Conservation (phyloP, 2,888 invertebrate genomes). For the Pogonocherus hispidulus region DNA sequence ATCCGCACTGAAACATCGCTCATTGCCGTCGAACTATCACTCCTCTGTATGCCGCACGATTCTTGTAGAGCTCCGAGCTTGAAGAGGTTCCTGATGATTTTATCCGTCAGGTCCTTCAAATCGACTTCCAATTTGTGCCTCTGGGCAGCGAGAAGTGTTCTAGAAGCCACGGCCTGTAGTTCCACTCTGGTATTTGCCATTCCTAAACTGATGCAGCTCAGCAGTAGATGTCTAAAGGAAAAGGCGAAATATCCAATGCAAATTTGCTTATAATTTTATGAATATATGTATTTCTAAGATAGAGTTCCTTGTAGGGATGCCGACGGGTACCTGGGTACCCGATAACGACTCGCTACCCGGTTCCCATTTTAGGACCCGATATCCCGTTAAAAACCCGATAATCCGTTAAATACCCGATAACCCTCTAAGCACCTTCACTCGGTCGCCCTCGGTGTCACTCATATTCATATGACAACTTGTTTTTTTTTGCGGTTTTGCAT, state of each 20-base stretch:
- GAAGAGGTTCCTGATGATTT: constrained; percentile 68
- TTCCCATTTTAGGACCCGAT: too few relatives aligned
- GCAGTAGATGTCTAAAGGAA: constrained; percentile 71
- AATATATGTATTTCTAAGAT: too few relatives aligned
- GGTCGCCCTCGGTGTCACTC: too few relatives aligned
- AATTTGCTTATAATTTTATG: too few relatives aligned
- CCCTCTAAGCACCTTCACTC: too few relatives aligned
- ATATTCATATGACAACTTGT: too few relatives aligned
- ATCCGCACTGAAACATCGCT: constrained; percentile 60
- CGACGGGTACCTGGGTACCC: too few relatives aligned
- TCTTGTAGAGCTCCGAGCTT: constrained; percentile 68
- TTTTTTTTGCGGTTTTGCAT: too few relatives aligned
- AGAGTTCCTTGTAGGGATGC: too few relatives aligned
- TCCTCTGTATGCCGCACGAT: constrained; percentile 45
- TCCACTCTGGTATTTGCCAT: constrained; percentile 72
- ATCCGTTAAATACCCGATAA: too few relatives aligned
- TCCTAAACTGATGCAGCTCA: constrained; percentile 79
- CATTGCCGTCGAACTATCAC: constrained; percentile 36
- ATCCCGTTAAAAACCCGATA: too few relatives aligned
- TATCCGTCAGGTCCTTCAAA: constrained; percentile 67
- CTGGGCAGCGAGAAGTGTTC: constrained; percentile 79
- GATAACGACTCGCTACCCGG: too few relatives aligned
- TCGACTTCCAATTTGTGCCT: constrained; percentile 65
- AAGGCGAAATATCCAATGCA: background rate
- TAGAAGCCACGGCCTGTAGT: constrained; percentile 72